These are phyloP conservation scores for Numenius arquata DNA, from an alignment of 2,113 vertebrate genomes.

Conservation along the genomic window DNA sequence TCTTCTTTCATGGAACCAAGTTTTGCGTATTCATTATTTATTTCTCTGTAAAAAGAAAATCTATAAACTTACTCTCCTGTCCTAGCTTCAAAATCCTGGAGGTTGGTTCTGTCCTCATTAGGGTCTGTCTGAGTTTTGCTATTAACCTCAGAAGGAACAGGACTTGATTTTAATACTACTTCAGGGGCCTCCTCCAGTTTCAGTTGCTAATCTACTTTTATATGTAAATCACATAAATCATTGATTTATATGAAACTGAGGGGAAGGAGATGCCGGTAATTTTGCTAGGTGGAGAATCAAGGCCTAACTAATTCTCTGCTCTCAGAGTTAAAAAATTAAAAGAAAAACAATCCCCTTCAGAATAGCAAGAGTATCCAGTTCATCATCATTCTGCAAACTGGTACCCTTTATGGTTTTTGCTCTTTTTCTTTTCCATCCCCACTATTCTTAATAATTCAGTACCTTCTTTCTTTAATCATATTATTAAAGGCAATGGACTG, in stretches of 20 bases:
- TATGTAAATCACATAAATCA: constrained; percentile 22
- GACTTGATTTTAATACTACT: constrained; percentile 25
- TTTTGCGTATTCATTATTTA: background rate
- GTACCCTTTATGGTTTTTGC: background rate
- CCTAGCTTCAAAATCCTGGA: background rate
- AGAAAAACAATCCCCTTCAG: background rate
- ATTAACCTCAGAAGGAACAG: background rate
- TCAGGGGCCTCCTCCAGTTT: background rate
- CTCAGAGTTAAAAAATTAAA: background rate
- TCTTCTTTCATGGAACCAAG: background rate
- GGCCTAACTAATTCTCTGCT: background rate
- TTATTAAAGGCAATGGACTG: constrained; percentile 53
- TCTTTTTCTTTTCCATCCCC: constrained; percentile 9
- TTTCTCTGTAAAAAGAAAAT: background rate
- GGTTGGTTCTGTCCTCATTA: background rate
- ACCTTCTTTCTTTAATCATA: constrained; percentile 60
- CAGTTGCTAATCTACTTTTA: constrained; percentile 2
- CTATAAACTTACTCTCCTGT: background rate
- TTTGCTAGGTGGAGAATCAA: constrained; percentile 2
- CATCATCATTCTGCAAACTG: background rate
- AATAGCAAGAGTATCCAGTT: background rate
- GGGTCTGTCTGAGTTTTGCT: background rate
- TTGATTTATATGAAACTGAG: background rate
- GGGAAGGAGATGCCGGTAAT: background rate
- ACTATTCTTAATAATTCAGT: constrained; percentile 56